phyloP scores from a whole-genome alignment of 2,113 vertebrate species.

The Sebastes fasciatus region DNA sequence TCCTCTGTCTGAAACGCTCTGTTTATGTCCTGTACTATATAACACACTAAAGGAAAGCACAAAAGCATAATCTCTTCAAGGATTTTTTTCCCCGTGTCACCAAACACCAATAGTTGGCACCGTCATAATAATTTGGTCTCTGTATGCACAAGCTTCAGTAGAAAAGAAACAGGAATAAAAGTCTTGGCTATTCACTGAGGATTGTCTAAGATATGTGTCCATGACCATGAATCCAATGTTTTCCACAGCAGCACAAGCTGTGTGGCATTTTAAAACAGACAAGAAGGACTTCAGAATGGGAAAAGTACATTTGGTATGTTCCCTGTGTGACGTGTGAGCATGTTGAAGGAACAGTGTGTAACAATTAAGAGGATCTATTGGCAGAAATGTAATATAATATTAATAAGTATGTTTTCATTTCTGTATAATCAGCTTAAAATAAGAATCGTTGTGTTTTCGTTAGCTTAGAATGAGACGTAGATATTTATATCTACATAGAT shows the following conservation, averaged over 20 bases:
- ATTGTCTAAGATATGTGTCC: background rate
- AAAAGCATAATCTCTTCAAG: too few species aligned
- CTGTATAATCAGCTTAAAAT: too few species aligned
- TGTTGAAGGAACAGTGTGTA: background rate
- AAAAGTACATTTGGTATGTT: conserved; percentile 14
- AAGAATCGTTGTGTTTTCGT: too few species aligned
- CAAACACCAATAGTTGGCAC: background rate
- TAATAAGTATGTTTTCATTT: too few species aligned
- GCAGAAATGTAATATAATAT: too few species aligned
- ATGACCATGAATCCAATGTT: conserved; percentile 18
- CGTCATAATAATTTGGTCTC: background rate
- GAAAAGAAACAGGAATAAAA: background rate
- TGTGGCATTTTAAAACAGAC: conserved; percentile 6
- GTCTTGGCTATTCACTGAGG: background rate
- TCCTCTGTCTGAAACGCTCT: too few species aligned
- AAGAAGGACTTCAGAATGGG: conserved; percentile 3
- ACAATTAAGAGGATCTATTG: too few species aligned
- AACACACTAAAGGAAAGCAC: too few species aligned
- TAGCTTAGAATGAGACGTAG: too few species aligned
- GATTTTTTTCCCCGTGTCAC: background rate
- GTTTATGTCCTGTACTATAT: too few species aligned
- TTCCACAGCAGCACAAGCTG: background rate
- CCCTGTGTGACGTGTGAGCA: background rate
- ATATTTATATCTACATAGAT: too few species aligned
- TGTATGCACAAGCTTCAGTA: background rate